A percentile compares a stretch with the other conserved stretches of the same genome.
These are phyloP conservation scores for Mesoclemmys tuberculata DNA, from an alignment of 2,113 vertebrate genomes.

Conservation along the genomic window DNA sequence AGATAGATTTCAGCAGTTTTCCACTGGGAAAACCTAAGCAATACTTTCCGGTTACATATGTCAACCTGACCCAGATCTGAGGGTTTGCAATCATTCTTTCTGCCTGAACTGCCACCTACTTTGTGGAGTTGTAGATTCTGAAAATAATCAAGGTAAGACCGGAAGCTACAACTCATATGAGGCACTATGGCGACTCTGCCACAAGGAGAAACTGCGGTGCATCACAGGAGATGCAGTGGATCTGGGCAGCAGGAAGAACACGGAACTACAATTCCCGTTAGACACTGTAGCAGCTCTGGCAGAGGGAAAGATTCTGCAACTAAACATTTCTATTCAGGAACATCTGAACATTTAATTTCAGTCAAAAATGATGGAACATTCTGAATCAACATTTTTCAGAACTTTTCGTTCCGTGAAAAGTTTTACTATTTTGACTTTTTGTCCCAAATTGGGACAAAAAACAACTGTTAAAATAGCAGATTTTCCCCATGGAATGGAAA, in stretches of 20 bases:
- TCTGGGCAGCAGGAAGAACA: neutral
- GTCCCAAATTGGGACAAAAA: neutral
- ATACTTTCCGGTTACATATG: neutral
- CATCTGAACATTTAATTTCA: neutral
- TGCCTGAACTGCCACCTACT: neutral
- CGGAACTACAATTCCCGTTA: neutral
- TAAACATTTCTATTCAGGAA: conserved; percentile 5
- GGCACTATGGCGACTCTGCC: neutral
- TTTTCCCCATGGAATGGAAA: neutral
- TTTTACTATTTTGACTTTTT: neutral
- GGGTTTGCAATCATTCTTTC: conserved; percentile 2
- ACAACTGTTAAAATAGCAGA: neutral
- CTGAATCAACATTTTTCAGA: neutral
- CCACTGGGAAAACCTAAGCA: conserved; percentile 6
- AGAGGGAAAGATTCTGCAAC: neutral
- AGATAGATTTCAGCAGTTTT: neutral
- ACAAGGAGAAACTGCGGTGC: accelerated
- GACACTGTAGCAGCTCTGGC: neutral
- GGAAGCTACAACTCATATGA: neutral
- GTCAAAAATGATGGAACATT: neutral
- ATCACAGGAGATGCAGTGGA: accelerated
- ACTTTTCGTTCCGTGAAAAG: neutral
- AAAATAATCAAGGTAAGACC: neutral
- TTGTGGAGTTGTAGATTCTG: neutral
- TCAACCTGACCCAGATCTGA: conserved; percentile 10